Evolutionary conservation across 2,113 vertebrate genomes (phyloP), one percentile per base, ranked within the genome.

Genomic region (Carassius carassius): DNA sequence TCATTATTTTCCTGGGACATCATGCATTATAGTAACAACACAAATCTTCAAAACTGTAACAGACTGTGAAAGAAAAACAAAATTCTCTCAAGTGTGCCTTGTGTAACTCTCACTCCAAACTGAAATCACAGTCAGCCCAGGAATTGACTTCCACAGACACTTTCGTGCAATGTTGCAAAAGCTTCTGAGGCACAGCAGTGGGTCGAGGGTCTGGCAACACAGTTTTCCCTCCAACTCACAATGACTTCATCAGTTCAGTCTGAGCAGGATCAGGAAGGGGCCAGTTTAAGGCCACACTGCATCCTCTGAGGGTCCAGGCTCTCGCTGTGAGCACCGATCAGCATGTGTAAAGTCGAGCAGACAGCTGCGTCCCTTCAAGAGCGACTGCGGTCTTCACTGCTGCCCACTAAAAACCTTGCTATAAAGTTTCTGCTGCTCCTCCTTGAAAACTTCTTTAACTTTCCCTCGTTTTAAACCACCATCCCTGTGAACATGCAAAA

Each of bases 351-450:
- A 65, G 62, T 81, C 62, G 29, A 21, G 37, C 9, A 47, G 8
- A 29, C 78, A 4, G n/a, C 37, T 51, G 65, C 10, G 0, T n/a
- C 49, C 16, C 80, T 37, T 96, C 92, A 96, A 74, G 95, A 93
- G 7, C 94, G 94, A 89, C 95, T 96, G 79, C 95, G 91, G 89
- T 96, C 95, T 63, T 96, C 93, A 0, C 96, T 95, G 91, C 89
- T 95, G 58, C 96, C 96, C 16, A 95, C 95, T 32, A 97, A 93
- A 93, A 90, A 95, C 96, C 90, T 96, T 97, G 92, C 96, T 97
- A 89, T 97, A 97, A 25, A 96, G 94, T 84, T 96, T 97, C 94
- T 97, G 96, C 76, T 97, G 96, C 85, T 97, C 96, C 86, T 97
- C 96, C 69, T 96, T 96, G 88, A 96, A 97, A 0, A 94, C 90